Base-by-base conservation (phyloP, 2,888 invertebrate species). In the Pardosa pseudoannulata region DNA sequence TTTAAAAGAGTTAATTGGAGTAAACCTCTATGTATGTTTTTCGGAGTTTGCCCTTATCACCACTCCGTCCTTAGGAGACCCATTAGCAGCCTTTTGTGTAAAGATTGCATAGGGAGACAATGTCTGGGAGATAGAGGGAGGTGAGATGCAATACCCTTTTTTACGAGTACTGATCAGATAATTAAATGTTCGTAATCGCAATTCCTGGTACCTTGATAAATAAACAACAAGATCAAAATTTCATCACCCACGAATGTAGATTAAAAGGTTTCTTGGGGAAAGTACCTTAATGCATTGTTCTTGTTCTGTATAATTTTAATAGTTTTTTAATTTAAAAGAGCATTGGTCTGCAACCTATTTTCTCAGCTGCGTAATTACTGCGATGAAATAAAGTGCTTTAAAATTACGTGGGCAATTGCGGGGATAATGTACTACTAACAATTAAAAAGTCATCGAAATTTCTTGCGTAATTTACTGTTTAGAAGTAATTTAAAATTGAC, bases 151-250 rank as follows among this genome's bases (percentile, higher is more conserved):
- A 23, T 36, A 56, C 56, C 23, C 5, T 56, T 23, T 56, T 56
- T 2, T 16, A 9, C 6, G 1, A 6, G 23, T 23, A 23, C 56
- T 56, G 56, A 56, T 56, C n/a, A 56, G 23, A 56, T 56, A 56
- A 56, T 56, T 56, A 56, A 56, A 56, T 56, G 19, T 56, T 56
- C 23, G 56, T 56, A 56, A 56, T 56, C n/a, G n/a, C n/a, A n/a
- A n/a, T n/a, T n/a, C 56, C 23, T 1, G 3, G 23, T 56, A 16
- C 23, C 56, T n/a, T 7, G 56, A 16, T 23, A 23, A 23, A 56
- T 46, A 46, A 46, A 46, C 23, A 56, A 56, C 23, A 23, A 16
- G 56, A 56, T 56, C 19, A 56, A 56, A 56, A 16, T 56, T 56
- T 56, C 56, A 56, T 56, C 56, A 56, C 5, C 5, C 23, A 56